A percentile compares a stretch with the other conserved stretches of the same genome.
These are phyloP conservation scores for Drosophila obscura DNA, from an alignment of 1,140 invertebrate genomes.

Conservation along the genomic window DNA sequence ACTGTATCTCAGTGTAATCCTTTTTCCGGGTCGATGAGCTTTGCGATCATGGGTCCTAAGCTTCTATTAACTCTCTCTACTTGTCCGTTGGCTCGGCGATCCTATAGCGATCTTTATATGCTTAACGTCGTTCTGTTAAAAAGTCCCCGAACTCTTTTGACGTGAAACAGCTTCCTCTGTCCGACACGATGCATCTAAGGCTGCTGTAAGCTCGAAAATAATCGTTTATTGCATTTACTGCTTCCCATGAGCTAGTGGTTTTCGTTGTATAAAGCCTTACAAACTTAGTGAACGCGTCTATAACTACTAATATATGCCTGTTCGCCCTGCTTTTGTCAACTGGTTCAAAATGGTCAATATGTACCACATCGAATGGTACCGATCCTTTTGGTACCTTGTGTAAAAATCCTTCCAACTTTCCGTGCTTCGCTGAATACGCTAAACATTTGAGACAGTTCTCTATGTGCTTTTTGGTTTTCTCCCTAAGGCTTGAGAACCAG, in stretches of 20 bases:
- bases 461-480: not conserved
- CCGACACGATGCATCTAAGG: too few species aligned
- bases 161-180: too few species aligned
- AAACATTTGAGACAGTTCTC: not conserved
- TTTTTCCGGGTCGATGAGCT: not conserved
- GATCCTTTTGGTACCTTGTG: not conserved
- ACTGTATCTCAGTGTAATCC: not conserved
- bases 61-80: not conserved
- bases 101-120: too few species aligned
- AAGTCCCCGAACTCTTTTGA: too few species aligned
- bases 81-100: too few species aligned
- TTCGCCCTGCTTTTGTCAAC: conserved; percentile 1
- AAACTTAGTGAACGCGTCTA: conserved; percentile 3
- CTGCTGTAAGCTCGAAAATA: not conserved
- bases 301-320: conserved; percentile 7
- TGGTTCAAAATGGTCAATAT: conserved; percentile 10
- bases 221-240: conserved; percentile 1
- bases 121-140: too few species aligned
- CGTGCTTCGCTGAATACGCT: not conserved
- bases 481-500: not conserved
- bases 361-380: not conserved
- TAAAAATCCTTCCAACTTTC: too few species aligned
- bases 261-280: not conserved
- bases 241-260: not conserved
- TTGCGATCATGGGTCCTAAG: conserved; percentile 2